Percentiles rank a stretch among this genome's conserved stretches.
Conservation (phyloP, 1,140 invertebrate genomes). For the Anastatus disparis region DNA sequence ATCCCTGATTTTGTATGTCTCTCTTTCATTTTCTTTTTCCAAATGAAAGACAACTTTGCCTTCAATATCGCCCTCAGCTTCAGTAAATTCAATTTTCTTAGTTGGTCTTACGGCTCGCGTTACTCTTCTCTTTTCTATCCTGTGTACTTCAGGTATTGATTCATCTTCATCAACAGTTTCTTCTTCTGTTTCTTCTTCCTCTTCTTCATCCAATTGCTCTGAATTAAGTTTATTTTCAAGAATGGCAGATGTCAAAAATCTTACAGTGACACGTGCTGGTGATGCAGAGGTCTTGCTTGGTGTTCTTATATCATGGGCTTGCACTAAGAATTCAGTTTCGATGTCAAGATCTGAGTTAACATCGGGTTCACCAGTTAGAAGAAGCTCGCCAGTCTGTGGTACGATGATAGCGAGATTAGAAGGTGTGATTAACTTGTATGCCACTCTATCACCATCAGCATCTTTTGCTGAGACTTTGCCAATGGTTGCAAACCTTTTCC, state of each 20-base stretch:
- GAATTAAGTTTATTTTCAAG: slow-evolving; percentile 41
- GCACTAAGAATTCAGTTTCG: slow-evolving; percentile 76
- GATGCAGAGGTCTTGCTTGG: slow-evolving; percentile 75
- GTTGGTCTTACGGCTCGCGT: slow-evolving; percentile 90
- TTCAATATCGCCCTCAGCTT: slow-evolving; percentile 88
- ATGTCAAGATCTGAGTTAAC: slow-evolving; percentile 68
- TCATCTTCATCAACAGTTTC: background rate
- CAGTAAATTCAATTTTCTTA: slow-evolving; percentile 91
- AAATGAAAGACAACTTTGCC: slow-evolving; percentile 89
- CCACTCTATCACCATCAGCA: slow-evolving; percentile 86
- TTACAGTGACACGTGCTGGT: slow-evolving; percentile 79
- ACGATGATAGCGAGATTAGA: slow-evolving; percentile 86
- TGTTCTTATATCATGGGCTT: slow-evolving; percentile 83
- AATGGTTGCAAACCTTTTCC: slow-evolving; percentile 81
- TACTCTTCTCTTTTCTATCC: slow-evolving; percentile 81
- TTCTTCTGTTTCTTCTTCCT: slow-evolving; percentile 51
- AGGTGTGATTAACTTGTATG: slow-evolving; percentile 82
- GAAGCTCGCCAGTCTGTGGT: slow-evolving; percentile 89
- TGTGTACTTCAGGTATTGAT: slow-evolving; percentile 67
- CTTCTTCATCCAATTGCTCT: slow-evolving; percentile 69
- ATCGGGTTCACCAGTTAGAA: slow-evolving; percentile 79
- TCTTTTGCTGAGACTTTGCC: slow-evolving; percentile 85
- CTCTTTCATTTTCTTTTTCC: slow-evolving; percentile 90
- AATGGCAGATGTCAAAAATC: slow-evolving; percentile 76
- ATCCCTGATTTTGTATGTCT: slow-evolving; percentile 92